phyloP scores from a whole-genome alignment of 2,888 invertebrate species.

The Oscheius sp. region DNA sequence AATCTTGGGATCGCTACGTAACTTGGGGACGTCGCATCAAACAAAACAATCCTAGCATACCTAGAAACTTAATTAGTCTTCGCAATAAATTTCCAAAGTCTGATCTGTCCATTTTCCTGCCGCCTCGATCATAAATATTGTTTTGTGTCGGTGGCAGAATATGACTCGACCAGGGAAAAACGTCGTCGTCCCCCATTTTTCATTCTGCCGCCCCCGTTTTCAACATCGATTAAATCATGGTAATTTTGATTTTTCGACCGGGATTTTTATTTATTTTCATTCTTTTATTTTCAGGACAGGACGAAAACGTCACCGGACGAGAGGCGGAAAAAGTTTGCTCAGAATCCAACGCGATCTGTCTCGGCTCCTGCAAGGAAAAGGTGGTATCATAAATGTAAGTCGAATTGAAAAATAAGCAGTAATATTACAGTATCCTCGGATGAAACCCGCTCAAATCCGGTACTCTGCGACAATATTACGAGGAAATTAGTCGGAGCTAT shows the following conservation, averaged over 20 bases:
- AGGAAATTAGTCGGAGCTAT: slow-evolving; percentile 68
- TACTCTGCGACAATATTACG: slow-evolving; percentile 54
- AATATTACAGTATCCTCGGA: slow-evolving; percentile 3
- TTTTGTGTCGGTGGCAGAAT: not conserved
- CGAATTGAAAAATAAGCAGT: not conserved
- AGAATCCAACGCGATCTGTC: slow-evolving; percentile 48
- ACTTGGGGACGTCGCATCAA: too few species aligned
- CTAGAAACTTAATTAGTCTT: too few species aligned
- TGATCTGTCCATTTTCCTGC: not conserved
- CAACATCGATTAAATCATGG: too few species aligned
- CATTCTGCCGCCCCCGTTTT: too few species aligned
- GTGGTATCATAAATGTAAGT: slow-evolving; percentile 45
- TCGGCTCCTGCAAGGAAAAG: slow-evolving; percentile 55
- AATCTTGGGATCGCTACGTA: too few species aligned
- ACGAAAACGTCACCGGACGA: slow-evolving; percentile 38
- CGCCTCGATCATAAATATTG: not conserved
- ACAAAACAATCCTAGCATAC: too few species aligned
- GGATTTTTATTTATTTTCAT: not conserved
- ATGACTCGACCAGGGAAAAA: too few species aligned
- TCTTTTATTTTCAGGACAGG: slow-evolving; percentile 26
- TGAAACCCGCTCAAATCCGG: slow-evolving; percentile 12
- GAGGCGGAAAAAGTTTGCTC: slow-evolving; percentile 51
- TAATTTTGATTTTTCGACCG: too few species aligned
- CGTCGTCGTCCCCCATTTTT: too few species aligned
- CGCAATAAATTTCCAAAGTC: too few species aligned